Evolutionary conservation across 1,140 invertebrate species (phyloP).

Genomic region (Achatina immaculata): DNA sequence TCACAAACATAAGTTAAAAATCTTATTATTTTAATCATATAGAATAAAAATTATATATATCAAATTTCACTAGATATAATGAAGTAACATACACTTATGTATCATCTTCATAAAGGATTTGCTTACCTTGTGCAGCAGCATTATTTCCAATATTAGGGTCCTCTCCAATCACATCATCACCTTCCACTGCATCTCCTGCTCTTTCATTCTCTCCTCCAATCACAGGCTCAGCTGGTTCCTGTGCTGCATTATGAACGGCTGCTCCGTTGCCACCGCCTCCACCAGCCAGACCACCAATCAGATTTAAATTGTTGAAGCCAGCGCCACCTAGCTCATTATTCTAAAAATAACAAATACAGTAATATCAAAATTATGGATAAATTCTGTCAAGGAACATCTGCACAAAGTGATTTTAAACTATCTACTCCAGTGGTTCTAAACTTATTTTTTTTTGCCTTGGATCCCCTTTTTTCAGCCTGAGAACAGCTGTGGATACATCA

Average conservation of each 20-base stretch:
- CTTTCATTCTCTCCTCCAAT: slow-evolving; percentile 54
- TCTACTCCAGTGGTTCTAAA: too few species aligned
- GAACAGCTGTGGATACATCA: too few species aligned
- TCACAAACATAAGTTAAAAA: too few species aligned
- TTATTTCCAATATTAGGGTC: slow-evolving; percentile 64
- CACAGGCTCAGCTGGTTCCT: slow-evolving; percentile 43
- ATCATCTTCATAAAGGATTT: neutral
- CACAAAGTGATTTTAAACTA: too few species aligned
- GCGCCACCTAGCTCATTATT: slow-evolving; percentile 57
- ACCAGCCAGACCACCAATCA: slow-evolving; percentile 72
- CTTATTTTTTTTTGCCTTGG: too few species aligned
- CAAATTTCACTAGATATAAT: too few species aligned
- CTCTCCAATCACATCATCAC: slow-evolving; percentile 59
- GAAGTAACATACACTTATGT: neutral
- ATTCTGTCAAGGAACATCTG: neutral
- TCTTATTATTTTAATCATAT: too few species aligned
- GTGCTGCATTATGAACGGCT: slow-evolving; percentile 56
- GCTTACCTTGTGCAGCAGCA: slow-evolving; percentile 61
- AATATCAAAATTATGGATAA: neutral
- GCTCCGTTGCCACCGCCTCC: slow-evolving; percentile 39
- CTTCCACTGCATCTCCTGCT: slow-evolving; percentile 55
- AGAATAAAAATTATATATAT: too few species aligned
- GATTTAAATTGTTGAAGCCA: slow-evolving; percentile 54
- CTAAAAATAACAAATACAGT: slow-evolving; percentile 40
- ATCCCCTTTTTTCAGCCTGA: too few species aligned